Evolutionary conservation across 2,797 vertebrate species (phyloP), one percentile per base, ranked within the genome.

Genomic region (Echeneis naucrates): DNA sequence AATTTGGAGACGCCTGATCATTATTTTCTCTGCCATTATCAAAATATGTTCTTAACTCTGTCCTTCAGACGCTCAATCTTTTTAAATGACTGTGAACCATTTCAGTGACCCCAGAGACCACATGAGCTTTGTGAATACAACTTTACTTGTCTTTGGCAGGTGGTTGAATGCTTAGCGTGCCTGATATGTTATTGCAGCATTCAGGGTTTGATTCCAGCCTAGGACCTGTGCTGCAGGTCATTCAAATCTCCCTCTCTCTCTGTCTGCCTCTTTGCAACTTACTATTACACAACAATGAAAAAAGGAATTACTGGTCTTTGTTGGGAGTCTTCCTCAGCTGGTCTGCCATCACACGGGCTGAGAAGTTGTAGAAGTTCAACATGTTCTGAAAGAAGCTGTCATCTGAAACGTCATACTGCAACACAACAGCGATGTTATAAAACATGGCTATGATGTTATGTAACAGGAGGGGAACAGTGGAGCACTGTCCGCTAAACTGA

Each of bases 351-450:
- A 99, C 96, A 69, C 97, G 95, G 27, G 97, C 95, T 1, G 98
- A 99, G 91, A 99, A 99, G 92, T 99, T 99, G 92, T 98, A 98
- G 90, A 99, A 96, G 90, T 98, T 99, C 80, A 99, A 75, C 96
- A 97, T 98, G 91, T 99, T 99, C 92, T 97, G 96, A 92, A 99
- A 99, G 92, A 99, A 99, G 85, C 95, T 97, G 80, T 99, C 97
- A 48, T 98, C 97, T 0, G 95, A 96, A 32, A 99, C 97, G 0
- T 99, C 98, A 0, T 99, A 99, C 98, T 99, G 77, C 37, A 85
- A 88, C 24, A 71, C 5, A 24, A 16, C 5, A 24, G 1, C 65
- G 45, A 52, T 7, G 13, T 35, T 30, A 35, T 12, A 13, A 37
- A 8, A 27, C 11, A 32, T 9, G 58, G 21, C 9, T 0, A 8